Conservation (phyloP, 2,797 vertebrate genomes). For the Clarias platycephalus region DNA sequence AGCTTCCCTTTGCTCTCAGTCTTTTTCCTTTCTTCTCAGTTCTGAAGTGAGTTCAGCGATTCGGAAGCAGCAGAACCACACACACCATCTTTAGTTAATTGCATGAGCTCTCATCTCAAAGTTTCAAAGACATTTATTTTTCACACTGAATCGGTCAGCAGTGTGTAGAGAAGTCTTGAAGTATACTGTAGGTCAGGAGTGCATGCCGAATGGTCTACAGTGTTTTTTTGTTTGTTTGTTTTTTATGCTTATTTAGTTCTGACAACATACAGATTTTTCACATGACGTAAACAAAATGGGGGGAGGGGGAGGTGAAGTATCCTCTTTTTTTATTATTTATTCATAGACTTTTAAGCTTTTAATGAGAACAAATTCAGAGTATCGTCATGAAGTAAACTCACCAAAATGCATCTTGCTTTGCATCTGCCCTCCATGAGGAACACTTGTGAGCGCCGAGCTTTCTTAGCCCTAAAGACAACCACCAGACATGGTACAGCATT, state of each 20-base stretch:
- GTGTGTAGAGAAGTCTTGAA: slow-evolving; percentile 58
- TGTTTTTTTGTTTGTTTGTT: slow-evolving; percentile 56
- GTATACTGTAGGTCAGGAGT: slow-evolving; percentile 8
- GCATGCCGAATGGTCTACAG: slow-evolving; percentile 62
- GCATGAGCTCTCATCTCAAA: slow-evolving; percentile 75
- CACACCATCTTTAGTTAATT: slow-evolving; percentile 76
- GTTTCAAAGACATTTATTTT: slow-evolving; percentile 59
- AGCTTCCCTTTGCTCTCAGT: slow-evolving; percentile 31
- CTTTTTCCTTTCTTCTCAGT: slow-evolving; percentile 72
- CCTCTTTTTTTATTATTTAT: slow-evolving; percentile 77
- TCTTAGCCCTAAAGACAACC: slow-evolving; percentile 41
- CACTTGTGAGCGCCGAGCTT: slow-evolving; percentile 70
- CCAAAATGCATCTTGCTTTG: slow-evolving; percentile 78
- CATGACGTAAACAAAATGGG: slow-evolving; percentile 56
- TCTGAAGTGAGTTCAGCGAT: slow-evolving; percentile 69
- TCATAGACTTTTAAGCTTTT: slow-evolving; percentile 84
- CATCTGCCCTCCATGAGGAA: slow-evolving; percentile 72
- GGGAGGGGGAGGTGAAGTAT: slow-evolving; percentile 56
- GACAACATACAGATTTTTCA: background rate
- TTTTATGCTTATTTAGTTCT: slow-evolving; percentile 63
- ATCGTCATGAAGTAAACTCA: slow-evolving; percentile 78
- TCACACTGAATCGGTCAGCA: slow-evolving; percentile 65
- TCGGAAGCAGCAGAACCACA: slow-evolving; percentile 70
- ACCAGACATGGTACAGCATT: background rate
- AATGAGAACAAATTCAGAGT: slow-evolving; percentile 83